Conservation (phyloP, 2,797 vertebrate genomes). For the Enteromius mattozi region DNA sequence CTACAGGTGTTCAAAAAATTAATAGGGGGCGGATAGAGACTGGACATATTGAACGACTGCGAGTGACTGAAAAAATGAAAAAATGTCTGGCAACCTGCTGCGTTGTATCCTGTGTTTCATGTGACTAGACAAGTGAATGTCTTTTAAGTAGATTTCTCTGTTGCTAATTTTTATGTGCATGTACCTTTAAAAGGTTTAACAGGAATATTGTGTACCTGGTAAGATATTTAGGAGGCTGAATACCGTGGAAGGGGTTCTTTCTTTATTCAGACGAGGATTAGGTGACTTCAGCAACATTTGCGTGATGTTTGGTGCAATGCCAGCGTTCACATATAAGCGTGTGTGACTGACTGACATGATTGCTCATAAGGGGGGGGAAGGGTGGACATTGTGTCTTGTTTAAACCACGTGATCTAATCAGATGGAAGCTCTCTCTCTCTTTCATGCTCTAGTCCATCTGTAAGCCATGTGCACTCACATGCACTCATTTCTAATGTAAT, state of each 20-base stretch:
- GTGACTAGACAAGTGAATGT: background rate
- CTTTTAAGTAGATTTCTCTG: background rate
- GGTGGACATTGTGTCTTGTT: slow-evolving; percentile 34
- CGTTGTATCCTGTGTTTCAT: background rate
- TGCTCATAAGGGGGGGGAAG: slow-evolving; percentile 1
- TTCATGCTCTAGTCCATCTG: slow-evolving; percentile 31
- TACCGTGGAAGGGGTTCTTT: background rate
- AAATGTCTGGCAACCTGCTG: background rate
- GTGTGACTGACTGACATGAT: slow-evolving; percentile 29
- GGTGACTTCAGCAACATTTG: slow-evolving; percentile 44
- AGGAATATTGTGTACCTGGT: background rate
- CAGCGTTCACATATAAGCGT: slow-evolving; percentile 9
- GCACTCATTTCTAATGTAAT: slow-evolving; percentile 63
- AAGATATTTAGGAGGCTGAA: background rate
- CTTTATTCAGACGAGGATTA: background rate
- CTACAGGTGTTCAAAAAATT: slow-evolving; percentile 16
- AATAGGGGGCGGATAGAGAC: background rate
- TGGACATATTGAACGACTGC: background rate
- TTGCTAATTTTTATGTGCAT: background rate
- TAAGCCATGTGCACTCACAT: slow-evolving; percentile 55
- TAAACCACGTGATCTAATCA: slow-evolving; percentile 47
- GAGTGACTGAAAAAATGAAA: background rate
- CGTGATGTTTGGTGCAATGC: slow-evolving; percentile 32
- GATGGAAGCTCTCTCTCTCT: slow-evolving; percentile 27
- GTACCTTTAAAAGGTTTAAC: slow-evolving; percentile 19